phyloP scores from a whole-genome alignment of 2,888 invertebrate genomes.

The Nezara viridula region DNA sequence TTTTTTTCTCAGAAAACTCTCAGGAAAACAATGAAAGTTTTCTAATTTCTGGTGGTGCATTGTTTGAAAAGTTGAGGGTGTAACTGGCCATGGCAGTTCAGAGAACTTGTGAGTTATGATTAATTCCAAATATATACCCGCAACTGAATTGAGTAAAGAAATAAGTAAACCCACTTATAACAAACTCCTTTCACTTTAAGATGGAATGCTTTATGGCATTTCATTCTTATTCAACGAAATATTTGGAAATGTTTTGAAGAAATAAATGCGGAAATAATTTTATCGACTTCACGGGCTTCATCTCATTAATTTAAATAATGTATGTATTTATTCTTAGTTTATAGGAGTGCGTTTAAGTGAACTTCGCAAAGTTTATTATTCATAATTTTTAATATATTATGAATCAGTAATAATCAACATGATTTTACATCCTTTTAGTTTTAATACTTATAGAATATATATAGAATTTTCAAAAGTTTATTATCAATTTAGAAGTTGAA shows the following conservation, averaged over 20 bases:
- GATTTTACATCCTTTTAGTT: no score
- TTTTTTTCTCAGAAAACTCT: not conserved
- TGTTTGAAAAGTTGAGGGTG: slow-evolving; percentile 47
- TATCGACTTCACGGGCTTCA: no score
- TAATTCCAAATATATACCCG: slow-evolving; percentile 30
- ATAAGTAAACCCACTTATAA: slow-evolving; percentile 13
- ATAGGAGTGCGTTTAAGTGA: no score
- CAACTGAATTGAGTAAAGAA: slow-evolving; percentile 16
- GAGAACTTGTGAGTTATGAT: slow-evolving; percentile 26
- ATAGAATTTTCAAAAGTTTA: no score
- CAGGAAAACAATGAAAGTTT: not conserved
- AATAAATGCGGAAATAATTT: not conserved
- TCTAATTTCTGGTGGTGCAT: slow-evolving; percentile 39
- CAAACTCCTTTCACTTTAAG: not conserved
- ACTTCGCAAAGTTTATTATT: no score
- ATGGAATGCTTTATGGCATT: not conserved
- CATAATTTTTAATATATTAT: no score
- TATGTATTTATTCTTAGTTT: no score
- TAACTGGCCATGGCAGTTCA: slow-evolving; percentile 36
- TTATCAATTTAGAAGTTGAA: no score
- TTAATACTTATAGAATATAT: no score
- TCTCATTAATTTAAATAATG: no score
- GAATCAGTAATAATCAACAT: no score
- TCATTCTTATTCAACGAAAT: not conserved
- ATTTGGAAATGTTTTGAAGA: not conserved